Evolutionary conservation across 1,140 invertebrate genomes (phyloP).

Genomic region (Drosophila kurseongensis): DNA sequence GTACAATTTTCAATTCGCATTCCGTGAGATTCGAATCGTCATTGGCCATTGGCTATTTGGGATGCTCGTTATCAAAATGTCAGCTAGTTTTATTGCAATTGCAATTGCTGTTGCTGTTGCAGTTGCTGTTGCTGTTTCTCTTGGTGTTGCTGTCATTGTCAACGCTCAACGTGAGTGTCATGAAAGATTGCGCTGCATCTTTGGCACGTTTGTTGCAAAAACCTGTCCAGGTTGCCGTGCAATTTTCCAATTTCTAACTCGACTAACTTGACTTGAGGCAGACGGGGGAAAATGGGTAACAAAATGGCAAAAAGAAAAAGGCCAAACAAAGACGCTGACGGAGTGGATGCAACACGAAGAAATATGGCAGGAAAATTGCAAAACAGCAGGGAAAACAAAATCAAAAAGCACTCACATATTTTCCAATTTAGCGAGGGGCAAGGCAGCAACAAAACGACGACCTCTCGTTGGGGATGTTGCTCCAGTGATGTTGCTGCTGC

Average conservation of each 20-base stretch:
- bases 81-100: slow-evolving; percentile 33
- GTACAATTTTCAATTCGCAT: slow-evolving; percentile 21
- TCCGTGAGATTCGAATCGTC: slow-evolving; percentile 13
- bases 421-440: slow-evolving; percentile 69
- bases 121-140: slow-evolving; percentile 21
- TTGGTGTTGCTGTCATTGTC: slow-evolving; percentile 53
- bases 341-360: slow-evolving; percentile 43
- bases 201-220: slow-evolving; percentile 53
- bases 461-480: neutral
- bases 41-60: slow-evolving; percentile 56
- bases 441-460: slow-evolving; percentile 9
- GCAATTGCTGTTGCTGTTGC: slow-evolving; percentile 1
- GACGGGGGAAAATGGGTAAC: slow-evolving; percentile 41
- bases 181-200: slow-evolving; percentile 60
- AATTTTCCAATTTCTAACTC: slow-evolving; percentile 79
- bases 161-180: slow-evolving; percentile 52
- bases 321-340: slow-evolving; percentile 13
- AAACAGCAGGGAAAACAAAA: slow-evolving; percentile 36
- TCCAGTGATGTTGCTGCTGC: neutral
- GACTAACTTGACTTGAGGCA: slow-evolving; percentile 45
- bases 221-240: slow-evolving; percentile 51
- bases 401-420: slow-evolving; percentile 76
- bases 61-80: slow-evolving; percentile 69
- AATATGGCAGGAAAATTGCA: slow-evolving; percentile 71
- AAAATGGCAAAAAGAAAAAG: slow-evolving; percentile 35